Conservation (phyloP, 2,797 vertebrate species). For the Oophaga sylvatica region DNA sequence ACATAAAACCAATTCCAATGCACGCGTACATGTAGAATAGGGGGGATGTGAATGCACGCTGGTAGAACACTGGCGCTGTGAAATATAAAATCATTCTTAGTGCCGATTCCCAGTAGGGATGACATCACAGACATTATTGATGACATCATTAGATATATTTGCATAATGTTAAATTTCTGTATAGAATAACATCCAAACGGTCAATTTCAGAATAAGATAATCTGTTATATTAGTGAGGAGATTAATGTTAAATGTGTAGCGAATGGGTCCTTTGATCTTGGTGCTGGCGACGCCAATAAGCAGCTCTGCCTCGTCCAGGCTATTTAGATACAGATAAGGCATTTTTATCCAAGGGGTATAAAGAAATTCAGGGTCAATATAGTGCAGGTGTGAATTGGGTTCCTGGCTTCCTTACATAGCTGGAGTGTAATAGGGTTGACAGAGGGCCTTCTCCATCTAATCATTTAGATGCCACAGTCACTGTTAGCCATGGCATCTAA, state of each 20-base stretch:
- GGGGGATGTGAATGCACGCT: neutral
- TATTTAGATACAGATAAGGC: neutral
- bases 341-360: neutral
- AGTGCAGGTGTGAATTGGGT: neutral
- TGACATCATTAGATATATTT: neutral
- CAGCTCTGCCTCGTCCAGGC: neutral
- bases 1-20: conserved; percentile 20
- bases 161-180: neutral
- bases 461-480: too few relatives aligned
- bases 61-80: neutral
- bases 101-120: neutral
- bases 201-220: too few relatives aligned
- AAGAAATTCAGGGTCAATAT: neutral
- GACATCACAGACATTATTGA: neutral
- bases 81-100: neutral
- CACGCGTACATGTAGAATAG: neutral
- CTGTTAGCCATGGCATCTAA: too few relatives aligned
- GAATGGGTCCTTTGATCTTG: neutral
- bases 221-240: too few relatives aligned
- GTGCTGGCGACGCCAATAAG: neutral
- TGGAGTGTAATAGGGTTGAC: too few relatives aligned
- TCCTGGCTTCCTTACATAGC: too few relatives aligned
- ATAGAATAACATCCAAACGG: too few relatives aligned
- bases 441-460: too few relatives aligned
- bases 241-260: neutral